These are phyloP conservation scores for Morpho deidamia DNA, from an alignment of 2,888 invertebrate species.

Conservation along the genomic window DNA sequence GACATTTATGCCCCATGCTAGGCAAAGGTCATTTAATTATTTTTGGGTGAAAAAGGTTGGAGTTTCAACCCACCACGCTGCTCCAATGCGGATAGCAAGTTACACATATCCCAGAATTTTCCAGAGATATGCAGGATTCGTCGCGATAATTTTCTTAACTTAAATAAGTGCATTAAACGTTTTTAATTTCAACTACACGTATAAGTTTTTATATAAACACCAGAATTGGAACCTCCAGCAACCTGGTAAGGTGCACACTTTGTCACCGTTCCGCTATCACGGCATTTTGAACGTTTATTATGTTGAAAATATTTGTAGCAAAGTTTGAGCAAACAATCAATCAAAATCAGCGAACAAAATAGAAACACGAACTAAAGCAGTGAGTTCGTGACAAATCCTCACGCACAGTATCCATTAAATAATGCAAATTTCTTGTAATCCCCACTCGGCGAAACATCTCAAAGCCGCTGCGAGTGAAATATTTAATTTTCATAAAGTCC, in stretches of 20 bases:
- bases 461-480: slow-evolving; percentile 60
- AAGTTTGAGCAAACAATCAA: slow-evolving; percentile 38
- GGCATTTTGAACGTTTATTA: slow-evolving; percentile 12
- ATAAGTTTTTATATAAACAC: no score
- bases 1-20: no score
- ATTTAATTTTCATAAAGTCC: slow-evolving; percentile 73
- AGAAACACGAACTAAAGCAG: slow-evolving; percentile 42
- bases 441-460: slow-evolving; percentile 53
- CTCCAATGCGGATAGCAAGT: neutral
- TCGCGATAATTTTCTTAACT: neutral
- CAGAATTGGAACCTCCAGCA: no score
- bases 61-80: neutral
- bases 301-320: slow-evolving; percentile 15
- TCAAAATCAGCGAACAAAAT: slow-evolving; percentile 43
- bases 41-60: no score
- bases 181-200: no score
- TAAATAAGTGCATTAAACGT: no score
- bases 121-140: neutral
- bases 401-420: slow-evolving; percentile 73
- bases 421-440: slow-evolving; percentile 78
- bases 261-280: no score
- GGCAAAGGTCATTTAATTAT: no score
- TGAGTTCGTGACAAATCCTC: slow-evolving; percentile 67
- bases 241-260: no score
- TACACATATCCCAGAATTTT: neutral